phyloP scores from a whole-genome alignment of 2,113 vertebrate species.

The Lichenostomus cassidix region DNA sequence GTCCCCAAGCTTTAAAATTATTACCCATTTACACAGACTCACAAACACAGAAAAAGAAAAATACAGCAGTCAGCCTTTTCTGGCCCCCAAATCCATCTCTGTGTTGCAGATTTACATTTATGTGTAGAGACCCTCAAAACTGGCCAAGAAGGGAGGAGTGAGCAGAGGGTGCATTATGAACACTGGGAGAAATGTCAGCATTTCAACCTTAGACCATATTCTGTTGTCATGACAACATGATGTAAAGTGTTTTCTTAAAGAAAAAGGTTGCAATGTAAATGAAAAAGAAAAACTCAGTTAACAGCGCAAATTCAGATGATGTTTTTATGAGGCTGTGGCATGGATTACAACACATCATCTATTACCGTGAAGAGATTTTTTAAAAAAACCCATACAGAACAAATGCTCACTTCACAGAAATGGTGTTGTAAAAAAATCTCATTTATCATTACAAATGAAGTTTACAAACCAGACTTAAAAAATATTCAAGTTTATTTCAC shows the following conservation, averaged over 20 bases:
- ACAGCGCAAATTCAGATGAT: constrained; percentile 49
- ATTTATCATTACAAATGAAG: not conserved
- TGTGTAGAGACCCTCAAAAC: constrained; percentile 43
- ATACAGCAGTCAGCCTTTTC: constrained; percentile 13
- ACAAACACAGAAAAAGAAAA: constrained; percentile 31
- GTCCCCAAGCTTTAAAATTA: constrained; percentile 44
- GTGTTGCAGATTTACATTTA: constrained; percentile 51
- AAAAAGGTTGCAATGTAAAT: constrained; percentile 51
- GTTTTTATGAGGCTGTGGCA: not conserved
- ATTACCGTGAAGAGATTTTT: not conserved
- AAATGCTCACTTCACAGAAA: not conserved
- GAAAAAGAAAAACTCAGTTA: constrained; percentile 53
- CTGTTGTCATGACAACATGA: constrained; percentile 77
- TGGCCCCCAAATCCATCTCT: constrained; percentile 18
- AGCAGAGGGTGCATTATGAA: constrained; percentile 55
- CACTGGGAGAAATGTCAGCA: constrained; percentile 60
- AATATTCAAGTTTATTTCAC: not conserved
- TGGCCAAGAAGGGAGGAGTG: constrained; percentile 32
- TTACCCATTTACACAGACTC: not conserved
- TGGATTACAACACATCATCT: not conserved
- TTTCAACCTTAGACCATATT: constrained; percentile 59
- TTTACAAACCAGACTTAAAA: not conserved
- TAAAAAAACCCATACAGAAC: not conserved
- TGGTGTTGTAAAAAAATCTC: not conserved
- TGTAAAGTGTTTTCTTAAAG: constrained; percentile 70